Evolutionary conservation across 2,888 invertebrate genomes (phyloP), one percentile per base, ranked within the genome.

Genomic region (Aphidoletes aphidimyza): DNA sequence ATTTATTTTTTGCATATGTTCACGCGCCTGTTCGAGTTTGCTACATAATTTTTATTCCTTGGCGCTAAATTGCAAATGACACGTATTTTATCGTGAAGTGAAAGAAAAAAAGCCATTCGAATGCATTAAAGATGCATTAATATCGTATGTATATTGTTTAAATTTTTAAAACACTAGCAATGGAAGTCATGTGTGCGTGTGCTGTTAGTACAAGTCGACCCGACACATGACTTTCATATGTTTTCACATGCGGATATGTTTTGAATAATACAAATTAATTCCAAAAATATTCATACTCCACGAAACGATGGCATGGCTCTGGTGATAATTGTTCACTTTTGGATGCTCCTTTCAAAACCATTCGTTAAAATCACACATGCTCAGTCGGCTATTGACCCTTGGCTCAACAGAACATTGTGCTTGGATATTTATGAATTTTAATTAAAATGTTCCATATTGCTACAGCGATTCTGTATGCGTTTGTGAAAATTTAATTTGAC

Each of bases 91-190:
- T 69, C 14, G 69, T 14, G 69, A 2, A n/a, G n/a, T n/a, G n/a
- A n/a, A n/a, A n/a, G n/a, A n/a, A n/a, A n/a, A 26, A 69, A 69
- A 30, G 5, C 22, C 69, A 69, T 69, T 69, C 69, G 30, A 69
- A 69, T 17, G 1, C 69, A 69, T 69, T 69, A 69, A 69, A 69
- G 69, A 69, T 69, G 69, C 69, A 69, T 69, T 69, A 69, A 69
- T 11, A 69, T 30, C n/a, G n/a, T n/a, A n/a, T n/a, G n/a, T n/a
- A n/a, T n/a, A n/a, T n/a, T n/a, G n/a, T 19, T 69, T 30, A 26
- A 69, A 14, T 30, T n/a, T 30, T 30, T n/a, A 69, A 30, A 69
- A n/a, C n/a, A n/a, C 69, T 1, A 30, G n/a, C 69, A 69, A 22
- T 26, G 54, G 26, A 30, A n/a, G n/a, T n/a, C n/a, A n/a, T n/a